A percentile compares a stretch with the other conserved stretches of the same genome.
Conservation (phyloP, 1,140 invertebrate genomes). For the Protaetia brevitarsis region DNA sequence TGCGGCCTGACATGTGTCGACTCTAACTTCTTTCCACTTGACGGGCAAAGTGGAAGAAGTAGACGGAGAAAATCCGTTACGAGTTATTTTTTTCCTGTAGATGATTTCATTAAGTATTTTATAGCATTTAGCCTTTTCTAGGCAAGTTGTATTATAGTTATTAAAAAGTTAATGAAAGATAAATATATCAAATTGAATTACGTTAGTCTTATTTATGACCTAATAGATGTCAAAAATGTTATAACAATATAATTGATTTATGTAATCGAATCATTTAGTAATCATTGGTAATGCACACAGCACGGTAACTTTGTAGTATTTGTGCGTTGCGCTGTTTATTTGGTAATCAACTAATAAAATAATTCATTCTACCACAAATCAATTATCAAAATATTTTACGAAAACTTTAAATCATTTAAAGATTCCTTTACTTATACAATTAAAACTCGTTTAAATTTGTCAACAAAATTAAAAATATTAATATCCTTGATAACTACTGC, state of each 20-base stretch:
- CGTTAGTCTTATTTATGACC: conserved; percentile 12
- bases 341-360: neutral
- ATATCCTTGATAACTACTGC: too few relatives aligned
- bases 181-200: conserved; percentile 24
- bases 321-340: neutral
- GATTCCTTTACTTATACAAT: too few relatives aligned
- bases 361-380: too few relatives aligned
- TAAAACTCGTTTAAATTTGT: too few relatives aligned
- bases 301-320: neutral
- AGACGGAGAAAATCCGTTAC: conserved; percentile 16
- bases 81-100: conserved; percentile 20
- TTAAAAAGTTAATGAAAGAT: conserved; percentile 24
- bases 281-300: neutral
- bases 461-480: too few relatives aligned
- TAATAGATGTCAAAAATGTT: conserved; percentile 16
- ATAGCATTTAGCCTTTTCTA: conserved; percentile 22
- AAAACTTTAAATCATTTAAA: too few relatives aligned
- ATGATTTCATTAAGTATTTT: conserved; percentile 25
- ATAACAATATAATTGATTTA: conserved; percentile 3
- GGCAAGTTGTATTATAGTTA: conserved; percentile 14
- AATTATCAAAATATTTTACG: too few relatives aligned
- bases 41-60: neutral
- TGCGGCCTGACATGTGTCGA: conserved; percentile 22
- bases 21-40: neutral
- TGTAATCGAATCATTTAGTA: neutral